Evolutionary conservation across 1,140 invertebrate genomes (phyloP), one percentile per base, ranked within the genome.

Genomic region (Sycobia sp.): DNA sequence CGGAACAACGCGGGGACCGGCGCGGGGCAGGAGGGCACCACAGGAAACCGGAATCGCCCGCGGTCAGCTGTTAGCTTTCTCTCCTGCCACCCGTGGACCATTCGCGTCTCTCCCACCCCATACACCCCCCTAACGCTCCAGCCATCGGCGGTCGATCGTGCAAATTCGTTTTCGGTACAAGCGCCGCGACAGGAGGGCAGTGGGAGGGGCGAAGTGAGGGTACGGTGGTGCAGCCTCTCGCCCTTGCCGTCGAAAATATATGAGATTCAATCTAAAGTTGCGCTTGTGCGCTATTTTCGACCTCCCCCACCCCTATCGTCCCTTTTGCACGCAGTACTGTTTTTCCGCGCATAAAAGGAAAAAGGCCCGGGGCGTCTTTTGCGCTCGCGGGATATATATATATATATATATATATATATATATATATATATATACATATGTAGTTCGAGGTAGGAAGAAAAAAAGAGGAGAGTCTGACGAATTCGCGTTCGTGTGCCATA

Each of bases 41-140:
- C 5, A 18, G n/a, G 38, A 41, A 41, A 11, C 27, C 39, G 57
- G 32, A 59, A 50, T 59, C 11, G 57, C 57, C 57, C 32, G 57
- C 57, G 57, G 57, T 59, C 46, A 59, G 57, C 46, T 39, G 46
- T 50, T 55, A 39, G 7, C 20, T 51, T 22, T 46, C 36, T 39
- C 7, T n/a, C n/a, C n/a, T n/a, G n/a, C n/a, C n/a, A n/a, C n/a
- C n/a, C n/a, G n/a, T n/a, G n/a, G n/a, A n/a, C n/a, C n/a, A n/a
- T n/a, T n/a, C 36, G 18, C 18, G 18, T 43, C 5, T 43, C 7
- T 43, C 5, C 11, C 5, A 7, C 5, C 14, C 4, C n/a, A 18
- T 18, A 18, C 39, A 43, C 18, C 7, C 14, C 7, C 18, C 7
- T 43, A 43, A n/a, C 39, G 39, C n/a, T 43, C 4, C 39, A 43